Conservation (phyloP, 2,888 invertebrate genomes). For the Homarus gammarus region DNA sequence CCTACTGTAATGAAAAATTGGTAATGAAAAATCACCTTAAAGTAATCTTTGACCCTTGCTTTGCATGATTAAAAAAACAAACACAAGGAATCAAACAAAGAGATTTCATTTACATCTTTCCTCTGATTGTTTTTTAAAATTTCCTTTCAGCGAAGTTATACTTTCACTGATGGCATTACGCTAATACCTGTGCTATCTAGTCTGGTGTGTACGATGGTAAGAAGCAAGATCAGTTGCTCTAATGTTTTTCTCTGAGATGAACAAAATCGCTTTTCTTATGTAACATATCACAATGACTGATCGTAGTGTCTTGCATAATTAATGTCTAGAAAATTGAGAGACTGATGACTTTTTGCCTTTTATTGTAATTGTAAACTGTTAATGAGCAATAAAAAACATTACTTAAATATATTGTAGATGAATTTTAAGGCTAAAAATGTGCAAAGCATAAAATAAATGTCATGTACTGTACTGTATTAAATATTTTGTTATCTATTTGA, state of each 20-base stretch:
- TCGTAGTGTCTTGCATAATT: background rate
- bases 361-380: slow-evolving; percentile 12
- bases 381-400: slow-evolving; percentile 31
- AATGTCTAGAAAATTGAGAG: background rate
- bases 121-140: too few species aligned
- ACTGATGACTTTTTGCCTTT: slow-evolving; percentile 6
- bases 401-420: background rate
- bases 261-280: background rate
- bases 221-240: background rate
- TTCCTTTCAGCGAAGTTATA: background rate
- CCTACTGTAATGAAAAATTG: too few species aligned
- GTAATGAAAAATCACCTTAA: too few species aligned
- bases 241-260: background rate
- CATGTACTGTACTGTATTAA: background rate
- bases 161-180: background rate
- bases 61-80: too few species aligned
- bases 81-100: too few species aligned
- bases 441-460: background rate
- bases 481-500: slow-evolving; percentile 1
- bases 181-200: background rate
- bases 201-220: background rate
- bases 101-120: too few species aligned
- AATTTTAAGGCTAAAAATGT: slow-evolving; percentile 10
- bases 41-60: too few species aligned
- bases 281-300: slow-evolving; percentile 4